phyloP scores from a whole-genome alignment of 1,140 invertebrate species.

The Cotesia chilonis region DNA sequence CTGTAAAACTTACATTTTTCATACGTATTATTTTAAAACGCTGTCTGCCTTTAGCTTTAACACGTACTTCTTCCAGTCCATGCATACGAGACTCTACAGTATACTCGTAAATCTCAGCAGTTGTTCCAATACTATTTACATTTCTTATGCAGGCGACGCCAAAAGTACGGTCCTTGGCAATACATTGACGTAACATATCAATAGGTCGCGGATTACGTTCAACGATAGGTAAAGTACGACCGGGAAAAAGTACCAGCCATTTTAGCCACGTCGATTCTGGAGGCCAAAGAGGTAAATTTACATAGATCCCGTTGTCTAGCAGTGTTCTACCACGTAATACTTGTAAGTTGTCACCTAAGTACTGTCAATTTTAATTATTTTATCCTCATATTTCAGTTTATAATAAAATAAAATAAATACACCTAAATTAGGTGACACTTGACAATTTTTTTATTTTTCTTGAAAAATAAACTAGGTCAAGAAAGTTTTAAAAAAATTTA shows the following conservation, averaged over 20 bases:
- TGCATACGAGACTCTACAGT: slow-evolving; percentile 55
- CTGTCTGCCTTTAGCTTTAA: slow-evolving; percentile 74
- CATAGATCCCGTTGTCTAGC: slow-evolving; percentile 64
- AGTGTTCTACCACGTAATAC: slow-evolving; percentile 72
- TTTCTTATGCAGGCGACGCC: slow-evolving; percentile 66
- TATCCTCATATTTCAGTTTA: too few relatives aligned
- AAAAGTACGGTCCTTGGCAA: slow-evolving; percentile 71
- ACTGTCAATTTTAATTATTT: slow-evolving; percentile 56
- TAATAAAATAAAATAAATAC: too few relatives aligned
- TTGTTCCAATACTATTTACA: slow-evolving; percentile 68
- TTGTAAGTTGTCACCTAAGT: slow-evolving; percentile 72
- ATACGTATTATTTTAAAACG: slow-evolving; percentile 70
- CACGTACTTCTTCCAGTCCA: slow-evolving; percentile 53
- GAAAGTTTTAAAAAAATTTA: too few relatives aligned
- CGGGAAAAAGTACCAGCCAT: slow-evolving; percentile 71
- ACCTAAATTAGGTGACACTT: too few relatives aligned
- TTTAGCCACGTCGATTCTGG: slow-evolving; percentile 63
- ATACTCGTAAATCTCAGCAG: slow-evolving; percentile 78
- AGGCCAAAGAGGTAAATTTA: slow-evolving; percentile 70
- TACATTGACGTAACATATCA: slow-evolving; percentile 68
- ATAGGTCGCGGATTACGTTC: slow-evolving; percentile 68
- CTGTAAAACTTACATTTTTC: slow-evolving; percentile 44
- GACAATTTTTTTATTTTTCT: too few relatives aligned
- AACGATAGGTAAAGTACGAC: slow-evolving; percentile 77
- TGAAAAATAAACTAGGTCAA: too few relatives aligned